A percentile compares a stretch with the other conserved stretches of the same genome.
Evolutionary conservation across 1,140 invertebrate genomes (phyloP).

Genomic region (Drosophila tristis): DNA sequence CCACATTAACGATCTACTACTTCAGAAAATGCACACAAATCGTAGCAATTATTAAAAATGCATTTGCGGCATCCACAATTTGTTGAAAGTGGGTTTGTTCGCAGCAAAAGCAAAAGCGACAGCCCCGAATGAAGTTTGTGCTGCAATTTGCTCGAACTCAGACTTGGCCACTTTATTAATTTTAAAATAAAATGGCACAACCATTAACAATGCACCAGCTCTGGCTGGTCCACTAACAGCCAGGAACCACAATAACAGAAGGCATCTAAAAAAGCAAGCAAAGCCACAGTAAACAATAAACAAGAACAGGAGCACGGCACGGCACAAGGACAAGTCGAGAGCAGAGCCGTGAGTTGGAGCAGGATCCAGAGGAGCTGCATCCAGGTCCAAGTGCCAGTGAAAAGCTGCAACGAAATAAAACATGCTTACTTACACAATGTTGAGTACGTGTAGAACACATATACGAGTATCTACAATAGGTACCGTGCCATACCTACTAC

Average conservation of each 20-base stretch:
- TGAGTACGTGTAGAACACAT: slow-evolving; percentile 67
- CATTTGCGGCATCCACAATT: slow-evolving; percentile 44
- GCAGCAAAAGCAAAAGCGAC: slow-evolving; percentile 20
- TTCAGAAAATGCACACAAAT: slow-evolving; percentile 21
- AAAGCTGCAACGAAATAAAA: slow-evolving; percentile 59
- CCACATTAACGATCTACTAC: no score
- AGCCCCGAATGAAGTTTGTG: slow-evolving; percentile 42
- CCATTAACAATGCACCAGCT: slow-evolving; percentile 65
- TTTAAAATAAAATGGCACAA: slow-evolving; percentile 74
- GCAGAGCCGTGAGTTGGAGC: slow-evolving; percentile 7
- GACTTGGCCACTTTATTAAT: slow-evolving; percentile 73
- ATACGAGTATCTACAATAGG: slow-evolving; percentile 37
- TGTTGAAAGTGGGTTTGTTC: slow-evolving; percentile 23
- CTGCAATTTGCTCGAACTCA: slow-evolving; percentile 28
- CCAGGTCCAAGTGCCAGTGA: no score
- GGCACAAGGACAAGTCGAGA: slow-evolving; percentile 11
- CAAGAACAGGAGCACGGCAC: background rate
- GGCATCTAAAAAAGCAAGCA: slow-evolving; percentile 34
- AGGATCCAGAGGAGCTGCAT: slow-evolving; percentile 8
- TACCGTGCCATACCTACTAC: slow-evolving; percentile 22
- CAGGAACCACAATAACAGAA: slow-evolving; percentile 8
- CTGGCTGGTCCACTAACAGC: slow-evolving; percentile 13
- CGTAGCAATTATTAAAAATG: slow-evolving; percentile 29
- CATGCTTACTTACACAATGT: slow-evolving; percentile 61
- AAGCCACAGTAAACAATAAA: slow-evolving; percentile 62